Conservation (phyloP, 2,113 vertebrate genomes). For the Oplegnathus fasciatus region DNA sequence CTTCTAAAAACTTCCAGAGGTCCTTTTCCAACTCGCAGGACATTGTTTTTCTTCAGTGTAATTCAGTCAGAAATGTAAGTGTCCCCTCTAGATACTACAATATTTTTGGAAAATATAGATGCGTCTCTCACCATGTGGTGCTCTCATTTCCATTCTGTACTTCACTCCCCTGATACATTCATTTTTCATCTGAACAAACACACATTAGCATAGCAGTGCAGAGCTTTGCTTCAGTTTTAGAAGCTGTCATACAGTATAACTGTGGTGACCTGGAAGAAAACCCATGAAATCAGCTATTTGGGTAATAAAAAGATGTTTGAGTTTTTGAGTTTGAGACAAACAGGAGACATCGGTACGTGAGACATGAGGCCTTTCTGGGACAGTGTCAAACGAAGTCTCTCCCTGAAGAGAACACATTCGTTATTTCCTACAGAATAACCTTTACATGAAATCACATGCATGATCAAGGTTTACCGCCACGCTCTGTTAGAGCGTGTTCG, state of each 20-base stretch:
- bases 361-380: conserved; percentile 6
- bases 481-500: conserved; percentile 7
- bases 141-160: background rate
- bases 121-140: background rate
- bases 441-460: conserved; percentile 56
- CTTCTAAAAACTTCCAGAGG: background rate
- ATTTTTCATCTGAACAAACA: conserved; percentile 12
- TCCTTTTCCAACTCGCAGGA: background rate
- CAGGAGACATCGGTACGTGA: background rate
- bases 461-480: conserved; percentile 26
- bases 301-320: background rate
- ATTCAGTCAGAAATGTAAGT: background rate
- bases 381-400: conserved; percentile 24
- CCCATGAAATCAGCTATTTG: background rate
- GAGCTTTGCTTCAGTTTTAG: background rate
- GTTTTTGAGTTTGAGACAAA: background rate
- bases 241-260: background rate
- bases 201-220: conserved; percentile 13
- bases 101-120: background rate
- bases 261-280: background rate
- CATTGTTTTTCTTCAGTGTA: background rate
- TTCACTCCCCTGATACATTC: background rate
- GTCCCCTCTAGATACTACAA: background rate
- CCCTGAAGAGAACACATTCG: conserved; percentile 5
- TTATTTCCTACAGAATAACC: conserved; percentile 48